phyloP scores from a whole-genome alignment of 2,888 invertebrate species.

The Netelia melanura region DNA sequence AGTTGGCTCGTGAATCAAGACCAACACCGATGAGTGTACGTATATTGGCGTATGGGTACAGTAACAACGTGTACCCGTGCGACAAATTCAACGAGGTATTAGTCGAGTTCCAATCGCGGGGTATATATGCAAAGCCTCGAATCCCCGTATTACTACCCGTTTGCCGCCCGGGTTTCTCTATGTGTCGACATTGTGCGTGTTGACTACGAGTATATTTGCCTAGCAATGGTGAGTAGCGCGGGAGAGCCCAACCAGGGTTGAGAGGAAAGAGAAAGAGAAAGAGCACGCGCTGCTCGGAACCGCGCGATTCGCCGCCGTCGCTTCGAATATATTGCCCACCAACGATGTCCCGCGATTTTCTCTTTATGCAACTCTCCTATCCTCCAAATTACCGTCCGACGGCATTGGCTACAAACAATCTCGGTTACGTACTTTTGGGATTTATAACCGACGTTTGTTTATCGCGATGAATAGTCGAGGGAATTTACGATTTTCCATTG shows the following conservation, averaged over 20 bases:
- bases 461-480: background rate
- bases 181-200: slow-evolving; percentile 70
- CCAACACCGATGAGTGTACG: slow-evolving; percentile 6
- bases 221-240: slow-evolving; percentile 80
- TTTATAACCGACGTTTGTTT: slow-evolving; percentile 44
- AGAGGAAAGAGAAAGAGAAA: slow-evolving; percentile 45
- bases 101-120: slow-evolving; percentile 58
- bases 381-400: slow-evolving; percentile 27
- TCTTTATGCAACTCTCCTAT: background rate
- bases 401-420: slow-evolving; percentile 16
- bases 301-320: slow-evolving; percentile 55
- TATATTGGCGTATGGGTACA: slow-evolving; percentile 78
- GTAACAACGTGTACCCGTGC: slow-evolving; percentile 46
- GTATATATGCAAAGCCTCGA: slow-evolving; percentile 61
- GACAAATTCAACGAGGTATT: slow-evolving; percentile 64
- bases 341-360: slow-evolving; percentile 39
- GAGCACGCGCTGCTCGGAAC: slow-evolving; percentile 44
- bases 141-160: slow-evolving; percentile 51
- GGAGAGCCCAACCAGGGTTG: slow-evolving; percentile 65
- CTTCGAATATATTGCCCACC: slow-evolving; percentile 52
- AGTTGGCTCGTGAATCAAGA: slow-evolving; percentile 55
- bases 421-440: slow-evolving; percentile 22
- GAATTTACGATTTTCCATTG: background rate
- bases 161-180: slow-evolving; percentile 59
- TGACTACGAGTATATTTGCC: slow-evolving; percentile 82